Base-by-base conservation (phyloP, 2,797 vertebrate species). In the Lithobates sylvaticus region DNA sequence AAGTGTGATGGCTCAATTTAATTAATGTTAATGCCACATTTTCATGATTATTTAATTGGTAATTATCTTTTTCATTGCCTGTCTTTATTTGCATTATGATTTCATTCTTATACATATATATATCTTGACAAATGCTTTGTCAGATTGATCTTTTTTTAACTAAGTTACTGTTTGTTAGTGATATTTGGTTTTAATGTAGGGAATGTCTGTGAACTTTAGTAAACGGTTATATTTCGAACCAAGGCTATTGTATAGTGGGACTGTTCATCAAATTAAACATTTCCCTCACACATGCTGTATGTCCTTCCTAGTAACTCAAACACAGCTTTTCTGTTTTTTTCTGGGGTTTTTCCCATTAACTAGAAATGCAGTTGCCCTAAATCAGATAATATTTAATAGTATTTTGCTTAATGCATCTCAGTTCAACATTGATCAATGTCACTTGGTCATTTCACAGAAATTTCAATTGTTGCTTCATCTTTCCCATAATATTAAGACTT, bases 1-100 rank as follows among this genome's bases (percentile, higher is more conserved):
- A 74, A 85, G 61, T 79, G 39, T 85, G 76, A 85, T 85, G 61
- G 70, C 70, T 73, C 58, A 75, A 65, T 44, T 50, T 79, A 85
- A 85, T 85, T 85, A 80, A 26, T 79, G 77, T 50, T 47, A 85
- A 80, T 74, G 78, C 64, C 64, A 80, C 36, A 80, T 73, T 85
- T 84, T 85, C 70, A 68, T 79, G 70, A 85, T 85, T 74, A 80
- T 85, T 80, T 85, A 42, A 85, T 80, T 26, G 39, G 23, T 78
- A 84, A 75, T 85, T 68, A 80, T 80, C 26, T 27, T 79, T 78
- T 50, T 72, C 15, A 78, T 78, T 21, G 26, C 58, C 69, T 74
- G 69, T 73, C 80, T 83, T 32, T 29, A 61, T 75, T 67, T 73
- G 10, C 69, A 64, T 73, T 65, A 80, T 85, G 69, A 23, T 23